Evolutionary conservation across 2,888 invertebrate species (phyloP), one percentile per base, ranked within the genome.

Genomic region (Blastobasis adustella): DNA sequence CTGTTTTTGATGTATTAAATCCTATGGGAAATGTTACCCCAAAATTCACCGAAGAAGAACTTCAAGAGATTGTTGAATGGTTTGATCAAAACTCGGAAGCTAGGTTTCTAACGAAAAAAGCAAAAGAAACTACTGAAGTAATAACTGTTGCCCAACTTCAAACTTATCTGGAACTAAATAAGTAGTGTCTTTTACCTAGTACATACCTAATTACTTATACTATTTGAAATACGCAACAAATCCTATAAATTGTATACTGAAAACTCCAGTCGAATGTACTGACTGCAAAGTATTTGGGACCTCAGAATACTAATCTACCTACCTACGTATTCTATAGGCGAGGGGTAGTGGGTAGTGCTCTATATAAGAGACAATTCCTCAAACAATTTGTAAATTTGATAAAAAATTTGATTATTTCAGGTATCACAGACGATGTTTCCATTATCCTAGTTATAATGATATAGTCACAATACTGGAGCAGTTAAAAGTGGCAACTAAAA

Each of bases 371-470:
- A n/a, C n/a, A n/a, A n/a, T n/a, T n/a, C n/a, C n/a, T n/a, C n/a
- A 47, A 47, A 40, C 38, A 7, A 37, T 38, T 47, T 10, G 7
- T 10, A 23, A 23, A 23, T 23, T 23, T 2, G 23, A 23, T 23
- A 40, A 47, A 5, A n/a, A 7, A 37, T 38, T 47, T 10, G 7
- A 9, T 47, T 57, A 41, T 49, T 67, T 59, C 58, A 87, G 87
- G 61, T 80, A 71, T 59, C 86, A 85, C 63, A 76, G 73, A 67
- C 71, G 87, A 69, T 65, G 61, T 62, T 86, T 79, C 60, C 62
- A 70, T 38, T 83, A 82, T 52, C 87, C 87, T 36, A 70, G 58
- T 39, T 86, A 84, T 64, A 71, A 60, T 10, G 80, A 83, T 66
- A 71, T 87, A 48, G 85, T 87, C 82, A 62, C 8, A 8, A 70